These are phyloP conservation scores for Falco berigora DNA, from an alignment of 2,797 vertebrate species.

Conservation along the genomic window DNA sequence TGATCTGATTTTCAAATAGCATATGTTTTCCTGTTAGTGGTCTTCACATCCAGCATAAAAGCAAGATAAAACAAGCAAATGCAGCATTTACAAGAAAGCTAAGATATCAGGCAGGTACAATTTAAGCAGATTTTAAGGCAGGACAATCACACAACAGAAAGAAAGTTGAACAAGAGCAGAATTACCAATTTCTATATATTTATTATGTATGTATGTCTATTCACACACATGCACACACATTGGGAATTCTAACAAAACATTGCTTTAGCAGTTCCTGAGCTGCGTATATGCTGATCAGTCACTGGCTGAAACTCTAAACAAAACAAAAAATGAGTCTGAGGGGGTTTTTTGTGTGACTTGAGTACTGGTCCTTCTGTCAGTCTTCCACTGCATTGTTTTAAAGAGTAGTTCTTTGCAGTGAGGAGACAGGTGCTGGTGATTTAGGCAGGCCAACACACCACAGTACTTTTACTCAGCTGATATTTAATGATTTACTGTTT, in stretches of 20 bases:
- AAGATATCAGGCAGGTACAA: not conserved
- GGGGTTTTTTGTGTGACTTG: not conserved
- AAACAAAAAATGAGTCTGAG: not conserved
- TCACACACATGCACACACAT: not conserved
- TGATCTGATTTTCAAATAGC: conserved; percentile 38
- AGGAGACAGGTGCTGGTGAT: conserved; percentile 47
- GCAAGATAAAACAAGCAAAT: conserved; percentile 49
- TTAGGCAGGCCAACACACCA: conserved; percentile 35
- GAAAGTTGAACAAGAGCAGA: conserved; percentile 7
- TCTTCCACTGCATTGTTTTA: conserved; percentile 18
- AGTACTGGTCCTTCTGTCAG: not conserved
- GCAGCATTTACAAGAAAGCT: conserved; percentile 15
- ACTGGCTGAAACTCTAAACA: conserved; percentile 7
- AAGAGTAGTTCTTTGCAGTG: conserved; percentile 34
- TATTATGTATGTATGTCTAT: not conserved
- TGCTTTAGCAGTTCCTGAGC: not conserved
- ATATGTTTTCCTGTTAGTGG: conserved; percentile 15
- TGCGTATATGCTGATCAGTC: not conserved
- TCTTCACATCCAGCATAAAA: conserved; percentile 26
- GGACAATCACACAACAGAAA: not conserved
- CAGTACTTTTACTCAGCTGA: conserved; percentile 56
- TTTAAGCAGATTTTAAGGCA: conserved; percentile 50
- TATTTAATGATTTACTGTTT: conserved; percentile 72
- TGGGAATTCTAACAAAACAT: not conserved
- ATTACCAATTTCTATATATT: conserved; percentile 2